phyloP scores from a whole-genome alignment of 2,888 invertebrate genomes.

The Vanessa cardui region DNA sequence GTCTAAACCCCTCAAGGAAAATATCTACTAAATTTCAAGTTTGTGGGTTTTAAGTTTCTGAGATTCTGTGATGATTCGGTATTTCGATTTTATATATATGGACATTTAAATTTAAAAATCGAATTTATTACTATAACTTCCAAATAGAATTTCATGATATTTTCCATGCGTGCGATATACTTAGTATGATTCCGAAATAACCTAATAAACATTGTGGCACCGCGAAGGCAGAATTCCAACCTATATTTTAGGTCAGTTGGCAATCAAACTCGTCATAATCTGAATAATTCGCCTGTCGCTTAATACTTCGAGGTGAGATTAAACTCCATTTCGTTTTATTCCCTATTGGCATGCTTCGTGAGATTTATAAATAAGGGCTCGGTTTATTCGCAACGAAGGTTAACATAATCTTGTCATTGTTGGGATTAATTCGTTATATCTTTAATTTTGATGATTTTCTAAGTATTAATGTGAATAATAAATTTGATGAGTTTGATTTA shows the following conservation, averaged over 20 bases:
- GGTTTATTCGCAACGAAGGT: neutral
- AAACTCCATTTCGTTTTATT: conserved; percentile 2
- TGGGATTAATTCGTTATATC: neutral
- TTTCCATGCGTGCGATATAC: neutral
- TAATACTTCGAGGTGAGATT: conserved; percentile 36
- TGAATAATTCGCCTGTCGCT: conserved; percentile 56
- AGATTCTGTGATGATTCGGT: too few species aligned
- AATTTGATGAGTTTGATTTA: too few species aligned
- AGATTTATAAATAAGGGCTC: neutral
- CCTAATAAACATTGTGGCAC: neutral
- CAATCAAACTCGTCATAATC: conserved; percentile 65
- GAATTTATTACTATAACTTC: too few species aligned
- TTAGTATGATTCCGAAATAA: conserved; percentile 8
- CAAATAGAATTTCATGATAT: too few species aligned
- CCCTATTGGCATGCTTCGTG: conserved; percentile 3
- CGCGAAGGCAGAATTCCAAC: conserved; percentile 16
- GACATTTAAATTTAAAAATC: too few species aligned
- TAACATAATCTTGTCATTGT: neutral
- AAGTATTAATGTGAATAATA: too few species aligned
- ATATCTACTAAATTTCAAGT: too few species aligned
- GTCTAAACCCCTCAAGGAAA: too few species aligned
- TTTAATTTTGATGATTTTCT: too few species aligned
- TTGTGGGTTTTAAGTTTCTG: too few species aligned
- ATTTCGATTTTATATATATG: too few species aligned
- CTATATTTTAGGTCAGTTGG: conserved; percentile 57